These are phyloP conservation scores for Eupithecia subfuscata DNA, from an alignment of 2,888 invertebrate species.

Conservation along the genomic window DNA sequence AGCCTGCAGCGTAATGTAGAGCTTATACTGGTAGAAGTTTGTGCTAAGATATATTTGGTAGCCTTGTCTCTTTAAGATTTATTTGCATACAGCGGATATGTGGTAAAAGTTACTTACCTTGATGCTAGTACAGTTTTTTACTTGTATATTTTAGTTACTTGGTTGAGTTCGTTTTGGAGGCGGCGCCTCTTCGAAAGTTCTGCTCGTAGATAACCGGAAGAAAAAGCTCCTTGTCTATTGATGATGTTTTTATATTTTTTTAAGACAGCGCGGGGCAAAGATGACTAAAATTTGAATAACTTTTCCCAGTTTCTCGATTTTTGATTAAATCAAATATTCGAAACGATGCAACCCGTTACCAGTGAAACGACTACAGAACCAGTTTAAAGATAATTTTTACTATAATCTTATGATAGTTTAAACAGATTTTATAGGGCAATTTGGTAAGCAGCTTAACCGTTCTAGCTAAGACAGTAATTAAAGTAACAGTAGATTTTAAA, in stretches of 20 bases:
- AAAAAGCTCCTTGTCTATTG: background rate
- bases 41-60: background rate
- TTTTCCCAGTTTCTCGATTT: constrained; percentile 45
- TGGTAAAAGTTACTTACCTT: constrained; percentile 61
- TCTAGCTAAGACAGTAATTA: constrained; percentile 11
- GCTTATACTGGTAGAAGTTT: background rate
- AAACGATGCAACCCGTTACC: constrained; percentile 53
- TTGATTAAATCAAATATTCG: constrained; percentile 47
- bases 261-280: background rate
- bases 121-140: constrained; percentile 24
- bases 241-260: background rate
- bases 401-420: constrained; percentile 41
- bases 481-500: constrained; percentile 23
- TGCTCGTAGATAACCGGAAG: background rate
- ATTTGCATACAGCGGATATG: constrained; percentile 68
- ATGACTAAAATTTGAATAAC: constrained; percentile 18
- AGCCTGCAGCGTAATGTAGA: background rate
- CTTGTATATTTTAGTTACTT: constrained; percentile 21
- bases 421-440: constrained; percentile 33
- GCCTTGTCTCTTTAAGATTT: constrained; percentile 2
- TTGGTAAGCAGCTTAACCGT: constrained; percentile 28
- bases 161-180: background rate
- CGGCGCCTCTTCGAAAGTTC: background rate
- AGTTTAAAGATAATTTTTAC: constrained; percentile 48
- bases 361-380: constrained; percentile 50